These are phyloP conservation scores for Cyprinodon diabolis DNA, from an alignment of 2,797 vertebrate genomes.

Conservation along the genomic window DNA sequence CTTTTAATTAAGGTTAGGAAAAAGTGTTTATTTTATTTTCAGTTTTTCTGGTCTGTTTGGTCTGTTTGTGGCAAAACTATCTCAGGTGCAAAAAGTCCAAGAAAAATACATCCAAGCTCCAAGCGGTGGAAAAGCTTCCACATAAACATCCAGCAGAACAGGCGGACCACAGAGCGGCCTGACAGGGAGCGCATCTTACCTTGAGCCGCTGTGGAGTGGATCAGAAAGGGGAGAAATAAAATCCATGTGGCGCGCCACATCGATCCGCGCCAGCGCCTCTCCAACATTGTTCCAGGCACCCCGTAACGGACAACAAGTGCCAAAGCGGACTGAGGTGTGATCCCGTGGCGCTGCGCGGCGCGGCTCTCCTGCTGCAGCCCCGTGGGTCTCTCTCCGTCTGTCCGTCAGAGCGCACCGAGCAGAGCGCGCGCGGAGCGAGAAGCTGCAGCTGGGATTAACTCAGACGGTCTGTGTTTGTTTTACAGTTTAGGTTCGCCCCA, in stretches of 20 bases:
- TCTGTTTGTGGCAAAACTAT: constrained; percentile 28
- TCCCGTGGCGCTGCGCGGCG: constrained; percentile 49
- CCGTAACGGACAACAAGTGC: constrained; percentile 70
- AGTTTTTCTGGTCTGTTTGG: not conserved
- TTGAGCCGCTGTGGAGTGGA: constrained; percentile 74
- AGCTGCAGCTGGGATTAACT: constrained; percentile 19
- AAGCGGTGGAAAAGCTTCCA: not conserved
- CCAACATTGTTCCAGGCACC: constrained; percentile 66
- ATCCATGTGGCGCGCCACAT: constrained; percentile 80
- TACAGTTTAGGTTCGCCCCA: constrained; percentile 13
- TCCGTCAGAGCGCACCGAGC: constrained; percentile 46
- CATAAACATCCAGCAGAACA: constrained; percentile 9
- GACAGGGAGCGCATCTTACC: constrained; percentile 63
- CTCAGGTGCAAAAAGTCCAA: constrained; percentile 17
- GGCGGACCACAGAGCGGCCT: not conserved
- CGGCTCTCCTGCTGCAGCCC: constrained; percentile 17
- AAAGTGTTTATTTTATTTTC: no score
- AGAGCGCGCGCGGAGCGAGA: constrained; percentile 29
- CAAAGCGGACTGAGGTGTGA: constrained; percentile 49
- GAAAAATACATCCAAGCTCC: constrained; percentile 25
- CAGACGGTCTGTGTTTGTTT: constrained; percentile 17
- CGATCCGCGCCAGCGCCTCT: constrained; percentile 59
- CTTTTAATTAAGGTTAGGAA: not conserved
- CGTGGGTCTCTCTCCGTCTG: constrained; percentile 4
- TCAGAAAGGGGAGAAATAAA: constrained; percentile 74